Base-by-base conservation (phyloP, 2,888 invertebrate species). In the Dioctria linearis region DNA sequence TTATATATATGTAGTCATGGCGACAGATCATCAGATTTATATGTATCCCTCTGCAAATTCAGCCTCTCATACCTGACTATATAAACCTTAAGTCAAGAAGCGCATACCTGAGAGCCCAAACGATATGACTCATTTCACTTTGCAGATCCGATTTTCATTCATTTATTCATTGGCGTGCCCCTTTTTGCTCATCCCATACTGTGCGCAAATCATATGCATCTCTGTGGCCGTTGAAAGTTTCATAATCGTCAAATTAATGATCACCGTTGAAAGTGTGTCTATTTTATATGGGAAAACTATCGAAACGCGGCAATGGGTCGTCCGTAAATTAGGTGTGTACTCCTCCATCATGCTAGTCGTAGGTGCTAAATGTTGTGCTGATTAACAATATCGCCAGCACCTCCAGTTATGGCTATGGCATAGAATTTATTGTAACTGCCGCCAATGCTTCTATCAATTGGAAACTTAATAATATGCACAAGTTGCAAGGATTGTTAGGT, bases 241-340 rank as follows among this genome's bases (percentile, higher is more conserved):
- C 79, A 79, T 79, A 79, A 79, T 79, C 79, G 79, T 79, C 67
- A 79, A 79, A 79, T 79, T 79, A 79, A 79, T 79, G 79, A 79
- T 79, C 69, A 13, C 43, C 57, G 37, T 57, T 43, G 37, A 51
- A 51, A 69, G 13, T 46, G 42, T 37, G 43, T 13, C 13, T 40
- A 39, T 40, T 65, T 79, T 79, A 46, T 79, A 79, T 79, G 79
- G 69, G 79, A 79, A 25, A 67, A 79, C 67, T 79, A 69, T 79
- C 67, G 57, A 59, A 66, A 25, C 25, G 25, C 25, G 25, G 57
- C 37, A 42, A 8, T 54, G 54, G 42, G 37, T 11, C 79, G 57
- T 25, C 25, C 25, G 57, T 69, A 69, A 69, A 79, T 79, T 79
- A 79, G 79, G 79, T 79, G 79, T 67, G 79, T 67, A 46, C 79